Base-by-base conservation (phyloP, 2,113 vertebrate species). In the Nannobrachium achirus region DNA sequence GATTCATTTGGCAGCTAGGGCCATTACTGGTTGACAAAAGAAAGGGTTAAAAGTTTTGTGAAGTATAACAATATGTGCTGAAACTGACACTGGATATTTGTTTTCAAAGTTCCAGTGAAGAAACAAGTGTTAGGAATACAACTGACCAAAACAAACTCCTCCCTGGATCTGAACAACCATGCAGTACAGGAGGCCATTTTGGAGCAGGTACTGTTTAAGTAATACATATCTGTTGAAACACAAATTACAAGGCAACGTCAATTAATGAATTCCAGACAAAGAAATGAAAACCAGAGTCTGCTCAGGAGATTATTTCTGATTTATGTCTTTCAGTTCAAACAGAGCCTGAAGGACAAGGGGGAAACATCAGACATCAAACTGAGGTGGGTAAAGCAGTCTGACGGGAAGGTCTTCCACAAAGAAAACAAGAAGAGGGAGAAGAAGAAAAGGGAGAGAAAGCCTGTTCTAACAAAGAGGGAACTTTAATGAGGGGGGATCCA, bases 371-470 rank as follows among this genome's bases (percentile, higher is more conserved):
- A 46, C 15, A 13, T 20, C 18, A 45, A 45, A 20, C 40, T 61
- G 16, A 45, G n/a, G 11, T 61, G 58, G 58, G 19, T 8, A n/a
- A 44, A 45, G 18, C 59, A 62, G 58, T 4, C 55, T 7, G 38
- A 40, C 2, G 40, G 9, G 7, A 15, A 58, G 6, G 33, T 58
- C 33, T 18, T 38, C 14, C 14, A 15, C 16, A 46, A 13, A 40
- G 58, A 61, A 44, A 7, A 18, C 5, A 15, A 46, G 40, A 4
- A 42, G 16, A 44, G 33, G 18, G 7, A 38, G 15, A 45, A 16
- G 11, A 20, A 61, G 58, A 38, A 20, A 16, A 19, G 14, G 15
- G 20, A 16, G 11, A 20, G 44, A 41, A 38, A 20, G 10, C n/a
- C 40, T 11, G 10, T 48, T 33, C 10, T 14, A 18, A 1, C 3